Percentiles rank a stretch among this genome's conserved stretches.
These are phyloP conservation scores for Lasioglossum oenotherae DNA, from an alignment of 2,888 invertebrate species.

Conservation along the genomic window DNA sequence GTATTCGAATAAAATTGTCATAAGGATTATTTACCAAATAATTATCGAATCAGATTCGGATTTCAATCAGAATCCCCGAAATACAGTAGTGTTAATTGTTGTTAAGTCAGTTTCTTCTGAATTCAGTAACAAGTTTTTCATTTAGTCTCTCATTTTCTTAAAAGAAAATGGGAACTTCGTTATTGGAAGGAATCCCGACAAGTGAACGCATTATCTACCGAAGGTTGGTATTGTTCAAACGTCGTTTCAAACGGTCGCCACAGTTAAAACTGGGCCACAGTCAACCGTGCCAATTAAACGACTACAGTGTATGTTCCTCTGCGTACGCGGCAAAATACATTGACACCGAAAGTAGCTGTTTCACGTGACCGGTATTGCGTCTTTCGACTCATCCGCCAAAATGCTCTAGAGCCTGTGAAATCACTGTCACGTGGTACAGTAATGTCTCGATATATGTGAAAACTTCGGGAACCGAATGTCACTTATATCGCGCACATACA, in stretches of 20 bases:
- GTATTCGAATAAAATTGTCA: no score
- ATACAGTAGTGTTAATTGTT: no score
- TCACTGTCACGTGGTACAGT: background rate
- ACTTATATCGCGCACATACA: background rate
- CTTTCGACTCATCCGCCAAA: background rate
- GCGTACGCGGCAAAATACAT: background rate
- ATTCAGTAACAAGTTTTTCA: background rate
- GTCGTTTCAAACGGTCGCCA: background rate
- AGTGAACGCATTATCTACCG: background rate
- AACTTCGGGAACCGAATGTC: background rate
- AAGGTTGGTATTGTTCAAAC: background rate
- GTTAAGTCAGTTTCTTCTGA: no score
- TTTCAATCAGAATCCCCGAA: no score
- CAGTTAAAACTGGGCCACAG: slow-evolving; percentile 1
- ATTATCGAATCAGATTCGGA: no score
- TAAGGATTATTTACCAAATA: no score
- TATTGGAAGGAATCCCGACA: background rate
- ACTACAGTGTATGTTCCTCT: background rate
- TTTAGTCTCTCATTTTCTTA: background rate
- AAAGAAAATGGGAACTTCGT: background rate
- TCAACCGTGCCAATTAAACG: background rate
- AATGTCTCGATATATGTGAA: background rate
- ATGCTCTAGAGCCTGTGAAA: background rate
- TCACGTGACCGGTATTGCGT: background rate
- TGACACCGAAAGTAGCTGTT: background rate